Conservation (phyloP, 2,113 vertebrate species). For the Poeciliopsis turrubarensis region DNA sequence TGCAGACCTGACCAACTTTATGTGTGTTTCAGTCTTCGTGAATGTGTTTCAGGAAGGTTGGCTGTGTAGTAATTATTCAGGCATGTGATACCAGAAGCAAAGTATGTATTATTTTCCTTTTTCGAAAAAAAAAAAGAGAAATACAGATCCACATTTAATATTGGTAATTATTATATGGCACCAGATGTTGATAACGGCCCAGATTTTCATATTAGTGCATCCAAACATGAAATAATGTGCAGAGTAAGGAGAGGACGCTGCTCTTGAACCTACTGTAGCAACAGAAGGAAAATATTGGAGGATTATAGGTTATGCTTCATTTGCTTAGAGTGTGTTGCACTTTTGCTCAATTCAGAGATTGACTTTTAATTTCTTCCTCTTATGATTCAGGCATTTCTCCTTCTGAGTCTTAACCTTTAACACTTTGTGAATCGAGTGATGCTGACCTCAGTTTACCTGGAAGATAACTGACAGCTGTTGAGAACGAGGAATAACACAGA, state of each 20-base stretch:
- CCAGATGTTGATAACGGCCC: not conserved
- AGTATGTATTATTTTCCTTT: too few relatives aligned
- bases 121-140: too few relatives aligned
- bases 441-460: constrained; percentile 38
- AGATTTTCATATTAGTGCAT: not conserved
- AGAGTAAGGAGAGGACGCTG: not conserved
- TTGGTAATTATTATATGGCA: not conserved
- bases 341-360: constrained; percentile 10
- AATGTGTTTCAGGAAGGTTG: too few relatives aligned
- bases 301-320: constrained; percentile 13
- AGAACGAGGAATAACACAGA: constrained; percentile 52
- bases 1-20: too few relatives aligned
- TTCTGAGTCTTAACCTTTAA: constrained; percentile 2
- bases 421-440: constrained; percentile 4
- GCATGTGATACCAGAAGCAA: too few relatives aligned
- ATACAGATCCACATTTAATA: not conserved
- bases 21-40: too few relatives aligned
- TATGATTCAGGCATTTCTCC: not conserved
- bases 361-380: constrained; percentile 6
- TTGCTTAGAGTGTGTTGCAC: constrained; percentile 1
- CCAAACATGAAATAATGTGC: constrained; percentile 4
- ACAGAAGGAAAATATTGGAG: not conserved
- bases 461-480: constrained; percentile 54
- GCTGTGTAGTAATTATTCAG: too few relatives aligned
- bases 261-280: constrained; percentile 6